Evolutionary conservation across 2,888 invertebrate species (phyloP).

Genomic region (Dimorphilus gyrociliatus): DNA sequence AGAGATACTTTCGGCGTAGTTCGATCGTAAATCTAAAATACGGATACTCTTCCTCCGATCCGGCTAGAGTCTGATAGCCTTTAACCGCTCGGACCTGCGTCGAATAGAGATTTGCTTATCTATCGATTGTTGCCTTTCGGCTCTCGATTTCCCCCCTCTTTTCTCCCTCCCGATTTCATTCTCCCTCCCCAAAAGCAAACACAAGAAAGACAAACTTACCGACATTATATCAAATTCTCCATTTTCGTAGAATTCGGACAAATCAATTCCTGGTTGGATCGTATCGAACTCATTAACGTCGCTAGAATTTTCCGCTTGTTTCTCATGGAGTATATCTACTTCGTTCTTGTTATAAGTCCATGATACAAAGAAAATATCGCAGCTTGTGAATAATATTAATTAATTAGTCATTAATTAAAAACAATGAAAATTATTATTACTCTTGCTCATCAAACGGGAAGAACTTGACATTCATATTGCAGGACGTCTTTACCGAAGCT

Average conservation of each 20-base stretch:
- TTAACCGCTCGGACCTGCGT: too few relatives aligned
- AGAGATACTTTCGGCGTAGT: constrained; percentile 78
- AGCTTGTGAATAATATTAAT: too few relatives aligned
- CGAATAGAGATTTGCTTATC: too few relatives aligned
- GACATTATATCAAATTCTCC: constrained; percentile 97
- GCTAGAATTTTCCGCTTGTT: too few relatives aligned
- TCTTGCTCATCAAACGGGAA: too few relatives aligned
- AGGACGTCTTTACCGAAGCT: constrained; percentile 49
- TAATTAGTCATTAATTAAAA: too few relatives aligned
- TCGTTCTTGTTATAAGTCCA: constrained; percentile 48
- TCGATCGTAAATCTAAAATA: constrained; percentile 92
- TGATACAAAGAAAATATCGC: constrained; percentile 72
- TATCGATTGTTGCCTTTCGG: too few relatives aligned
- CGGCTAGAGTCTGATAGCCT: constrained; percentile 50
- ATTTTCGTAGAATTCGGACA: constrained; percentile 90
- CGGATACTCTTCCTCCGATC: constrained; percentile 82
- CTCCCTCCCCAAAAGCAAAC: too few relatives aligned
- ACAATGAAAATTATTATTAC: constrained; percentile 85
- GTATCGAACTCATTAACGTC: constrained; percentile 2
- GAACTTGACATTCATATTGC: constrained; percentile 62
- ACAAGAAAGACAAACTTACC: too few relatives aligned
- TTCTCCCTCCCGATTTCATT: too few relatives aligned
- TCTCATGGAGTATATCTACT: too few relatives aligned
- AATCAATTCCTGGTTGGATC: constrained; percentile 57
- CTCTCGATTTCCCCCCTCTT: too few relatives aligned